phyloP scores from a whole-genome alignment of 2,797 vertebrate species.

The Cossypha niveicapilla region DNA sequence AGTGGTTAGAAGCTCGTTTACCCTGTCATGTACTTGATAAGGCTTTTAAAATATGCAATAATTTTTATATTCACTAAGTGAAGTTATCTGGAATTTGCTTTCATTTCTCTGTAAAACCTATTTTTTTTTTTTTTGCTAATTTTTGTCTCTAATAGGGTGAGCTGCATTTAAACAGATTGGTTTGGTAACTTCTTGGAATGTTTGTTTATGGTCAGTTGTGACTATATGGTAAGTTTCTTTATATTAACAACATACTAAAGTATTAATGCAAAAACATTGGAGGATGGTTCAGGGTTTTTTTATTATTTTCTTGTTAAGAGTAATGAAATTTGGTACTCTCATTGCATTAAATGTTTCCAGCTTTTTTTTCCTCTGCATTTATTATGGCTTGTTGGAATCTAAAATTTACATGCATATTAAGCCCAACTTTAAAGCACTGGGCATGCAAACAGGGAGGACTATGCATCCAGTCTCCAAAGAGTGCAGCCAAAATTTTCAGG shows the following conservation, averaged over 20 bases:
- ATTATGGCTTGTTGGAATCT: neutral
- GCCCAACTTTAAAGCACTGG: neutral
- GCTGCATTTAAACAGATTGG: neutral
- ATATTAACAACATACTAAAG: neutral
- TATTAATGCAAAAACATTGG: neutral
- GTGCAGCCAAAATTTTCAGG: neutral
- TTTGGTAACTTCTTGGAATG: neutral
- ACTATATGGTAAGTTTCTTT: neutral
- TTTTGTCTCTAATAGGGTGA: neutral
- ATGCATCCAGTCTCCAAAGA: neutral
- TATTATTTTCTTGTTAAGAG: neutral
- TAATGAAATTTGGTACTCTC: neutral
- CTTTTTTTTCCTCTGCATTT: neutral
- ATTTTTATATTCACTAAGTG: neutral
- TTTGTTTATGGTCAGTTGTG: neutral
- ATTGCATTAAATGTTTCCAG: neutral
- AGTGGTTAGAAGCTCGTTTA: neutral
- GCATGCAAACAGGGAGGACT: neutral
- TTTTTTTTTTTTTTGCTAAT: neutral
- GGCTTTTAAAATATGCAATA: neutral
- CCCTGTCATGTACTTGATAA: neutral
- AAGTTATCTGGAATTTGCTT: neutral
- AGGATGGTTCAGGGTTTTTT: accelerated
- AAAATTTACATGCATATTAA: neutral
- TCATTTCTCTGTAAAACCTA: neutral